Base-by-base conservation (phyloP, 1,140 invertebrate species). In the Aphelinus certus region DNA sequence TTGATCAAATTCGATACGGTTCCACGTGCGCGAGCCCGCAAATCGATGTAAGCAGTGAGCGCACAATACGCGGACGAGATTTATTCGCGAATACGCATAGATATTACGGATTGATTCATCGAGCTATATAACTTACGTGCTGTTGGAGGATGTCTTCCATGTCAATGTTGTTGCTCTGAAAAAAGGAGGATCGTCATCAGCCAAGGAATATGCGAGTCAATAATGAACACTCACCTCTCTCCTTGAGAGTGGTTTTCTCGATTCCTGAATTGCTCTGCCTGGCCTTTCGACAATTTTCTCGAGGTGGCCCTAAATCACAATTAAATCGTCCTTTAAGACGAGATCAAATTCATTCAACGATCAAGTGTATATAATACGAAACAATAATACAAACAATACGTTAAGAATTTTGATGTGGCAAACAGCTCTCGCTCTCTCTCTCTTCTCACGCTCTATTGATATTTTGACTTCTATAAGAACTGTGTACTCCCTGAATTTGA, bases 281-380 rank as follows among this genome's bases (percentile, higher is more conserved):
- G 93, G 93, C 76, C 92, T 89, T 85, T 95, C 94, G 10, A 95
- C 90, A 80, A 95, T 95, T 81, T 93, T 92, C 83, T 95, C 94
- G 77, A 95, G 88, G 86, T 95, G 94, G 82, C 93, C 94, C 94
- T 95, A 89, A 55, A 90, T 80, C 7, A 47, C 45, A 3, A 67
- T 67, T 61, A 70, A 55, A 66, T 47, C 51, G 4, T 0, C 51
- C 0, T 9, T 9, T 6, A 53, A 53, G 51, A 53, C 51, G 9
- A 43, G 10, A 42, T 4, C 49, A 7, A 2, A 6, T 53, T 6
- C 4, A 53, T 4, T 53, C 51, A 9, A 9, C 9, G 1, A 9
- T 53, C 4, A 26, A 9, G 4, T 53, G 51, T 4, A 4, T 53
- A 9, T 6, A 53, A 53, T 53, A 53, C 3, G 9, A 42, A 66